Base-by-base conservation (phyloP, 2,888 invertebrate species). In the Polydrusus cervinus region DNA sequence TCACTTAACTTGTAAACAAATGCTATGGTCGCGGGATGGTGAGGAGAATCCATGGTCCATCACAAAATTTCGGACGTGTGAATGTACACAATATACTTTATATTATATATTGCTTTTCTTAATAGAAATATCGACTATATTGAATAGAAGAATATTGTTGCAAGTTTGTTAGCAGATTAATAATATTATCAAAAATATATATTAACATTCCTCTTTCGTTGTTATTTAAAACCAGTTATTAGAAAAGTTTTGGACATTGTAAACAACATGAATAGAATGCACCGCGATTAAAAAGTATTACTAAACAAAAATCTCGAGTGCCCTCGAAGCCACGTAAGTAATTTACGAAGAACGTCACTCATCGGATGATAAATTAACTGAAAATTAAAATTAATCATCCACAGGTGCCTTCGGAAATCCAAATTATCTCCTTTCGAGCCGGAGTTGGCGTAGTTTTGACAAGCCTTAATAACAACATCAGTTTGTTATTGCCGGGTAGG, bases 381-480 rank as follows among this genome's bases (percentile, higher is more conserved):
- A 75, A 75, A 75, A 71, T 75, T 62, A 68, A 67, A 76, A 76
- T 76, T 76, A 76, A 76, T 76, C 72, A 69, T 69, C 57, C 57
- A 57, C 75, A 75, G 75, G 75, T 75, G 75, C 75, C 75, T 75
- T 67, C 64, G 43, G 57, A 76, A 76, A 75, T 75, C 75, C 71
- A 71, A 75, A 75, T 75, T 75, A 75, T 75, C 75, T 75, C 68
- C 71, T 71, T 53, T 65, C 53, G 75, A 68, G 75, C 20, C 13
- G 45, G 20, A 71, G 67, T 34, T 60, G 75, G 68, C 55, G 71
- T 71, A 61, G 75, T 75, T 75, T 75, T 75, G 75, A 75, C 75
- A 71, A 47, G 67, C 55, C 69, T 57, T 67, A 70, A 71, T 75
- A 75, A 75, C 67, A 67, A 71, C 75, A 68, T 71, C 67, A 66